A percentile compares a stretch with the other conserved stretches of the same genome.
Conservation (phyloP, 2,888 invertebrate species). For the Uropetala carovei region DNA sequence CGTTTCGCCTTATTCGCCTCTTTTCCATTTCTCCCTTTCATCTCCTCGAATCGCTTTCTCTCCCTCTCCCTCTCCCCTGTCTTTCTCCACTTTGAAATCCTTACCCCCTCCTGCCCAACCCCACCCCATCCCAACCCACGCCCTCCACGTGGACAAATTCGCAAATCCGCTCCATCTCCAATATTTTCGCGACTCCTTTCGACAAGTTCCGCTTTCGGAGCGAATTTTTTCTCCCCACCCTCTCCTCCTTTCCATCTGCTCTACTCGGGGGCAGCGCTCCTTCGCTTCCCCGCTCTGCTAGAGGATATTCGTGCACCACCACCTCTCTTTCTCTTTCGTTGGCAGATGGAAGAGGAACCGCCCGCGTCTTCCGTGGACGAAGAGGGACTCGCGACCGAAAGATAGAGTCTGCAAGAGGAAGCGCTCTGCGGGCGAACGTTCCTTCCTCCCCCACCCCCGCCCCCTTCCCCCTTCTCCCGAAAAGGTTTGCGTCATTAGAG, state of each 20-base stretch:
- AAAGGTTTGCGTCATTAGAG: not conserved
- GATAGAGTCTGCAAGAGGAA: not conserved
- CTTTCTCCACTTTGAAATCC: no score
- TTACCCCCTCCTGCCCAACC: not conserved
- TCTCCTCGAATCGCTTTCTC: not conserved
- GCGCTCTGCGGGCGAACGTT: not conserved
- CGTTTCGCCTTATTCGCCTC: not conserved
- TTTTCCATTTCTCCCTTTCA: not conserved
- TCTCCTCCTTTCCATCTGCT: not conserved
- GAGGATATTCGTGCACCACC: not conserved
- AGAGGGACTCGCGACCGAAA: conserved; percentile 34
- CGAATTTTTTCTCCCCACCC: not conserved
- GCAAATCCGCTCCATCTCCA: conserved; percentile 4
- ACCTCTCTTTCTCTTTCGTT: not conserved
- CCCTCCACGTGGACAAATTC: not conserved
- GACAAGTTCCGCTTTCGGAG: not conserved
- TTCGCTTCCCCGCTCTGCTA: no score
- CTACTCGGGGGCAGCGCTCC: no score
- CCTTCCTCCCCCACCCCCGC: not conserved
- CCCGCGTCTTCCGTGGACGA: conserved; percentile 53
- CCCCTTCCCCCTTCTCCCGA: not conserved
- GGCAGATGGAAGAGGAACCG: conserved; percentile 53
- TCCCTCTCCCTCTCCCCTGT: not conserved
- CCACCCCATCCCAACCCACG: not conserved
- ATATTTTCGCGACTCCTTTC: conserved; percentile 13